phyloP scores from a whole-genome alignment of 2,797 vertebrate species.

The Anabas testudineus region DNA sequence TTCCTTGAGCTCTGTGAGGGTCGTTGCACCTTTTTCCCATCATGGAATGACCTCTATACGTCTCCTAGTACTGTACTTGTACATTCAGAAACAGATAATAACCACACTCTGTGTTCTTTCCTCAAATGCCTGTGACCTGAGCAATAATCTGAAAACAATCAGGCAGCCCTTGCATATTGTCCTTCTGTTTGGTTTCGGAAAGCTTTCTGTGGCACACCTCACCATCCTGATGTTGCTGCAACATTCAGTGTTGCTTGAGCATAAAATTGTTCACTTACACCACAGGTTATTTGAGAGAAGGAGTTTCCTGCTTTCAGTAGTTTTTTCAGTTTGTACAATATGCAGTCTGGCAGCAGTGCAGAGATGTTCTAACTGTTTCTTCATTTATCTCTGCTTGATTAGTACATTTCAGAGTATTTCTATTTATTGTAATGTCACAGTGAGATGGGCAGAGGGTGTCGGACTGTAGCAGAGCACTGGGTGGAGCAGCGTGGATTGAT shows the following conservation, averaged over 20 bases:
- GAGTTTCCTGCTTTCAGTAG: too few relatives aligned
- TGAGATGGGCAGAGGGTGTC: too few relatives aligned
- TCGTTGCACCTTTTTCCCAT: background rate
- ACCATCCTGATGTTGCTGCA: too few relatives aligned
- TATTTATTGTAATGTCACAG: too few relatives aligned
- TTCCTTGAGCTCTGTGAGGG: background rate
- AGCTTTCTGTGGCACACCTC: too few relatives aligned
- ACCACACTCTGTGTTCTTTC: constrained; percentile 5
- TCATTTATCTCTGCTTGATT: too few relatives aligned
- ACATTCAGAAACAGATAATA: constrained; percentile 25
- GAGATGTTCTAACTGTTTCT: too few relatives aligned
- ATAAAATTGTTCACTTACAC: background rate
- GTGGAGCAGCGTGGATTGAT: too few relatives aligned
- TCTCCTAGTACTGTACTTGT: constrained; percentile 23
- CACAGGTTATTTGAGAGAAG: background rate
- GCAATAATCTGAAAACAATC: background rate
- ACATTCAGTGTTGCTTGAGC: background rate
- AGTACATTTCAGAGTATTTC: too few relatives aligned
- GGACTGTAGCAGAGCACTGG: too few relatives aligned
- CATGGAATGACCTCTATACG: background rate
- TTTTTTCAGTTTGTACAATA: too few relatives aligned
- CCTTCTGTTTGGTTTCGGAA: background rate
- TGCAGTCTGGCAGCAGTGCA: too few relatives aligned
- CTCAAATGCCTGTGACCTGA: constrained; percentile 15
- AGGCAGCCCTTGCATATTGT: background rate